Evolutionary conservation across 2,888 invertebrate species (phyloP).

Genomic region (Itoplectis maculator): DNA sequence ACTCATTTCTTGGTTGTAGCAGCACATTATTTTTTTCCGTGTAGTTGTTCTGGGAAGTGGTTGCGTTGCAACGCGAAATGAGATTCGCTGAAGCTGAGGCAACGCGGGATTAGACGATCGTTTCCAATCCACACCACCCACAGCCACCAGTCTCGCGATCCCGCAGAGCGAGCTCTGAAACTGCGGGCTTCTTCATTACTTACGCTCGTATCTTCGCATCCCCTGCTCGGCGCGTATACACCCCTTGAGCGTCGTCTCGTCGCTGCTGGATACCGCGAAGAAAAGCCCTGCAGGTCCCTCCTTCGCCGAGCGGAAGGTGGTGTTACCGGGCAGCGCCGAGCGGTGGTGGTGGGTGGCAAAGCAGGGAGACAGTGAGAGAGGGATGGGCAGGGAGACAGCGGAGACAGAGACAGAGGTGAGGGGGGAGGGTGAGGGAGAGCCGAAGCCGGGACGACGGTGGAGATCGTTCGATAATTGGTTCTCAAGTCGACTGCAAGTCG

Average conservation of each 20-base stretch:
- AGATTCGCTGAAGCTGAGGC: slow-evolving; percentile 69
- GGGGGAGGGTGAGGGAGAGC: slow-evolving; percentile 1
- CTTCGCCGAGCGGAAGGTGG: slow-evolving; percentile 12
- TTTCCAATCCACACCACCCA: slow-evolving; percentile 48
- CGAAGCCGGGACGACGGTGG: slow-evolving; percentile 21
- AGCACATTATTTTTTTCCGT: no score
- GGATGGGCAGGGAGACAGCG: no score
- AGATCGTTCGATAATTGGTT: slow-evolving; percentile 75
- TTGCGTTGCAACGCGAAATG: slow-evolving; percentile 70
- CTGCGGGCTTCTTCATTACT: slow-evolving; percentile 21
- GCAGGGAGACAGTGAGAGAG: no score
- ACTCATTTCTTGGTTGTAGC: no score
- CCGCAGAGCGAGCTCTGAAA: slow-evolving; percentile 1
- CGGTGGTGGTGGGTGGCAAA: slow-evolving; percentile 7
- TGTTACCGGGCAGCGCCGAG: slow-evolving; percentile 6
- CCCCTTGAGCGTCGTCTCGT: slow-evolving; percentile 30
- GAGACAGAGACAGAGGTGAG: no score
- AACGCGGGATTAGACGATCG: slow-evolving; percentile 73
- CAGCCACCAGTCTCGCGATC: slow-evolving; percentile 44
- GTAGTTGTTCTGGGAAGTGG: slow-evolving; percentile 27
- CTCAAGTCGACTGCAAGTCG: slow-evolving; percentile 68
- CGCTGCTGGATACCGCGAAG: slow-evolving; percentile 4
- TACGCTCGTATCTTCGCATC: not conserved
- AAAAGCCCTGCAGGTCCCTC: slow-evolving; percentile 1
- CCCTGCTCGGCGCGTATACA: not conserved